phyloP scores from a whole-genome alignment of 2,888 invertebrate species.

The Drosophila tripunctata region DNA sequence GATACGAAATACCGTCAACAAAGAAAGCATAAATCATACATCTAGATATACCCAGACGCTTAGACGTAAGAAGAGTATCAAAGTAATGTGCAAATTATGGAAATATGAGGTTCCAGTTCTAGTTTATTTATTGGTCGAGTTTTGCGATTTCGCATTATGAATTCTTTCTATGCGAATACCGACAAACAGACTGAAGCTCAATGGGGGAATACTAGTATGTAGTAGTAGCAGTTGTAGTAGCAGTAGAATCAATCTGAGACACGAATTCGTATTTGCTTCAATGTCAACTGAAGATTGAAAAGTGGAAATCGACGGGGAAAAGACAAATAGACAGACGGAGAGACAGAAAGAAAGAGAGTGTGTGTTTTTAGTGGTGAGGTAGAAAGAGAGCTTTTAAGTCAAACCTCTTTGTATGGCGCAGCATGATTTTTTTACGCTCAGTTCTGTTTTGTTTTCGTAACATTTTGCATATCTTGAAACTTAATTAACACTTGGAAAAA shows the following conservation, averaged over 20 bases:
- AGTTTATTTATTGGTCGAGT: conserved; percentile 24
- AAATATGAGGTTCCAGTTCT: conserved; percentile 31
- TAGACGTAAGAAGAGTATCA: not conserved
- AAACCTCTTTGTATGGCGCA: conserved; percentile 27
- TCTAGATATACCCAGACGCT: not conserved
- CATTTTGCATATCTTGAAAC: conserved; percentile 47
- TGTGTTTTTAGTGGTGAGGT: no score
- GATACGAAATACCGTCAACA: conserved; percentile 8
- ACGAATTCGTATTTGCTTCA: conserved; percentile 25
- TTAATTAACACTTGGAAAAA: conserved; percentile 51
- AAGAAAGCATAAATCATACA: conserved; percentile 20
- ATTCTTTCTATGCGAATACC: conserved; percentile 15
- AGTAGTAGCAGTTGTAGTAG: no score
- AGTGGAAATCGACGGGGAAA: no score
- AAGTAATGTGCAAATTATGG: conserved; percentile 26
- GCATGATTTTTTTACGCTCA: conserved; percentile 13
- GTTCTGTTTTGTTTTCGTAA: conserved; percentile 9
- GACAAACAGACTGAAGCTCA: conserved; percentile 23
- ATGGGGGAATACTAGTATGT: conserved; percentile 16
- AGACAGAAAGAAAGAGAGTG: no score
- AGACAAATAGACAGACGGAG: no score
- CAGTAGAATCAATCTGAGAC: conserved; percentile 20
- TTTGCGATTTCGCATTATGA: conserved; percentile 14
- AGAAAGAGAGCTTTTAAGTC: not conserved
- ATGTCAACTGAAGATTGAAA: conserved; percentile 37